Evolutionary conservation across 92 coral and sea anemone genomes (phyloP).

Genomic region (Zoanthus sansibaricus): DNA sequence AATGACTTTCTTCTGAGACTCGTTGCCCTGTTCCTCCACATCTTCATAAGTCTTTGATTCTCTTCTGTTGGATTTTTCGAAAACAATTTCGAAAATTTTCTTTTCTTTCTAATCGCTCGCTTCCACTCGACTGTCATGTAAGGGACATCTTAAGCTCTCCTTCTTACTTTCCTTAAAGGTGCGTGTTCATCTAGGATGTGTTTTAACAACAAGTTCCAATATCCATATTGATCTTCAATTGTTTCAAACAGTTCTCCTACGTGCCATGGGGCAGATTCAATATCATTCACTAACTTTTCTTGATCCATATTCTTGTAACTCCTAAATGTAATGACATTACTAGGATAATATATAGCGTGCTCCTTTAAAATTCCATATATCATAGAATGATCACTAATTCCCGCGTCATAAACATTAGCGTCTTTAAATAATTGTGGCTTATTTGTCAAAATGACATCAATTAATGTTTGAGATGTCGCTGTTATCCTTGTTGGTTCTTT

Average conservation of each 20-base stretch:
- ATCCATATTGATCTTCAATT: conserved; percentile 44
- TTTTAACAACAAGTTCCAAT: conserved; percentile 27
- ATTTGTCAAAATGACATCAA: too few relatives aligned
- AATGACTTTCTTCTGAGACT: conserved; percentile 25
- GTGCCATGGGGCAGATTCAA: conserved; percentile 39
- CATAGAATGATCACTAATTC: too few relatives aligned
- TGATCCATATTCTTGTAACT: conserved; percentile 6
- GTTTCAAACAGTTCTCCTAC: conserved; percentile 20
- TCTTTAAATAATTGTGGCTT: too few relatives aligned
- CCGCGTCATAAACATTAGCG: too few relatives aligned
- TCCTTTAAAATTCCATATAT: too few relatives aligned
- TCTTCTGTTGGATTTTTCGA: not conserved
- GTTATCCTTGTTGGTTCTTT: too few relatives aligned
- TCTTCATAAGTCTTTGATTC: not conserved
- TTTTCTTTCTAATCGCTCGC: conserved; percentile 31
- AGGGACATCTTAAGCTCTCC: conserved; percentile 45
- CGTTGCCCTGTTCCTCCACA: conserved; percentile 37
- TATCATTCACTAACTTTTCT: not conserved
- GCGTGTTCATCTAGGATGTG: conserved; percentile 27
- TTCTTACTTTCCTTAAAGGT: conserved; percentile 38
- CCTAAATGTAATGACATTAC: not conserved
- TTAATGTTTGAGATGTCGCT: too few relatives aligned
- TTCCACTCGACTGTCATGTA: conserved; percentile 53
- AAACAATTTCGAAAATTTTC: not conserved
- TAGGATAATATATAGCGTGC: too few relatives aligned